Conservation (phyloP, 2,888 invertebrate genomes). For the Oscheius onirici region DNA sequence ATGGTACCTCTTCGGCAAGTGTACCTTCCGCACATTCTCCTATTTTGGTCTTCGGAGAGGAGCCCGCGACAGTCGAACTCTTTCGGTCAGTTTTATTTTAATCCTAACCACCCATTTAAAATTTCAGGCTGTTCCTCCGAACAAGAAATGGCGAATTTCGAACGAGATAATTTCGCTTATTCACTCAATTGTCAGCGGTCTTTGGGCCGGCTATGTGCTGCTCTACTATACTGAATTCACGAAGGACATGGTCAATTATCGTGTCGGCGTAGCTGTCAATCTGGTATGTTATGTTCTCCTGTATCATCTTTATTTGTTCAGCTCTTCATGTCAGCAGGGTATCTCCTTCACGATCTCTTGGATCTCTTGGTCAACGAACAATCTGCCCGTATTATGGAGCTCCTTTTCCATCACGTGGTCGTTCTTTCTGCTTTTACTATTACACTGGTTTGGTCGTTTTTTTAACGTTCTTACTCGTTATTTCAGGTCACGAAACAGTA, state of each 20-base stretch:
- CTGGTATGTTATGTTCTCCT: conserved; percentile 37
- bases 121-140: conserved; percentile 62
- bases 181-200: conserved; percentile 64
- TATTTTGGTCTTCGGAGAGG: conserved; percentile 61
- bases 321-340: conserved; percentile 68
- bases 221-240: conserved; percentile 50
- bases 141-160: conserved; percentile 70
- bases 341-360: conserved; percentile 68
- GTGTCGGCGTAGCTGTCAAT: conserved; percentile 47
- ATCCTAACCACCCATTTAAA: not conserved
- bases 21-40: conserved; percentile 67
- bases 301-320: conserved; percentile 28
- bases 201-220: conserved; percentile 56
- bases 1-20: conserved; percentile 65
- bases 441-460: conserved; percentile 45
- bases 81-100: conserved; percentile 42
- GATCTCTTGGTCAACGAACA: conserved; percentile 70
- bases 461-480: not conserved
- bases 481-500: conserved; percentile 53
- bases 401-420: conserved; percentile 70
- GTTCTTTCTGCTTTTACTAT: conserved; percentile 64
- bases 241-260: conserved; percentile 53
- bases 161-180: conserved; percentile 69
- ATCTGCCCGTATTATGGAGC: conserved; percentile 67
- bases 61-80: conserved; percentile 48